Base-by-base conservation (phyloP, 2,113 vertebrate species). In the Odontesthes bonariensis region DNA sequence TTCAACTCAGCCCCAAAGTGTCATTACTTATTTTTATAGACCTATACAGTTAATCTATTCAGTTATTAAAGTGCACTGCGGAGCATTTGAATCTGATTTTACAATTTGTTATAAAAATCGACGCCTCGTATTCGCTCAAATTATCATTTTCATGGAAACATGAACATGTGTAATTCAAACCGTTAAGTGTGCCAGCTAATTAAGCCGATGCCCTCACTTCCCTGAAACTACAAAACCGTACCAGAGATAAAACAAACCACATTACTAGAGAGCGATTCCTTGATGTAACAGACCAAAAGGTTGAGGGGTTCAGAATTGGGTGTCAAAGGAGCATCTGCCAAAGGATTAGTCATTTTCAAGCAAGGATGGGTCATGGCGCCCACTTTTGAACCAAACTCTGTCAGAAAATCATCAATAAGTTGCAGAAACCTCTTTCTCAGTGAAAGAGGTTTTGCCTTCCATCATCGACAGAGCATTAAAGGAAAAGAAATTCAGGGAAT, bases 11-110 rank as follows among this genome's bases (percentile, higher is more conserved):
- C 60, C 56, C 49, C 42, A 16, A 81, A 75, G 79, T 73, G 83
- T 76, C 76, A 74, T 81, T 75, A 71, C 59, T 77, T 73, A 12
- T 55, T 71, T 80, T 79, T 60, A 78, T 70, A 35, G 72, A 86
- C 82, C 77, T 35, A 51, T 54, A 71, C 2, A 66, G 44, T 35
- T 71, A 54, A 84, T 68, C 22, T 61, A 67, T 31, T 23, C 38
- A 75, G 72, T 77, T 42, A 60, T 51, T 60, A 17, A 46, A 19
- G 42, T 33, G 23, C 12, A 49, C 59, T 64, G 33, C 63, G 11
- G 42, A 59, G 75, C 52, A 73, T 77, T 70, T 44, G 6, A 42
- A 23, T 67, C 22, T 17, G n/a, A 22, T 63, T 27, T 53, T 6
- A 38, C 10, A 10, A 38, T 38, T 16, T 8, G 38, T 56, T 60